phyloP scores from a whole-genome alignment of 2,888 invertebrate genomes.

The Bunonema sp. region DNA sequence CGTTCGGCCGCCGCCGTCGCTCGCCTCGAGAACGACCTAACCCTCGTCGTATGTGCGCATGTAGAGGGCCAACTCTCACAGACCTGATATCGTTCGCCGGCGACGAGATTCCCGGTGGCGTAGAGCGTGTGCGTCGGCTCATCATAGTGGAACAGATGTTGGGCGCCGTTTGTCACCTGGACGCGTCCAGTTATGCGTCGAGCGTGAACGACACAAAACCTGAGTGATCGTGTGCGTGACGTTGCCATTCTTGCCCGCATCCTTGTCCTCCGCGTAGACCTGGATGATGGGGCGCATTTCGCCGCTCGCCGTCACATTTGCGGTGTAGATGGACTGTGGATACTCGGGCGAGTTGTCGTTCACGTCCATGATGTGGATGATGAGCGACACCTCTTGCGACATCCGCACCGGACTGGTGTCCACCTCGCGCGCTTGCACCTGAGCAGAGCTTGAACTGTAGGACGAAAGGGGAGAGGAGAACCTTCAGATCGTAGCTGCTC shows the following conservation, averaged over 20 bases:
- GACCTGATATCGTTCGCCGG: constrained; percentile 36
- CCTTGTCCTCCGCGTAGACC: constrained; percentile 8
- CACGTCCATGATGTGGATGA: constrained; percentile 39
- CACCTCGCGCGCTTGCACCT: constrained; percentile 43
- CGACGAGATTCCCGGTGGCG: constrained; percentile 22
- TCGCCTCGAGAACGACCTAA: constrained; percentile 23
- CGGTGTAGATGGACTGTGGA: constrained; percentile 29
- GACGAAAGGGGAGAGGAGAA: too few relatives aligned
- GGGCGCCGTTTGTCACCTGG: constrained; percentile 31
- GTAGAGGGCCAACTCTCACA: neutral
- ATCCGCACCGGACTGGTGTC: constrained; percentile 35
- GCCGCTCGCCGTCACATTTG: constrained; percentile 27
- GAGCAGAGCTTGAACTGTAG: too few relatives aligned
- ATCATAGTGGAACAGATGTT: constrained; percentile 33
- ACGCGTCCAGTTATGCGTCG: neutral
- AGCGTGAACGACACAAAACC: constrained; percentile 4
- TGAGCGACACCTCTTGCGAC: constrained; percentile 32
- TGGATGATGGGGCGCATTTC: constrained; percentile 14
- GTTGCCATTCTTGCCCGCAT: constrained; percentile 25
- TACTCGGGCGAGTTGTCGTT: constrained; percentile 39
- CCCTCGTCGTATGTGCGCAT: too few relatives aligned
- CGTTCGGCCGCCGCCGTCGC: constrained; percentile 22
- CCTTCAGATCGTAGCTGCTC: constrained; percentile 34
- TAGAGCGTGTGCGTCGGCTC: constrained; percentile 19
- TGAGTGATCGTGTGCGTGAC: constrained; percentile 27